Evolutionary conservation across 2,113 vertebrate genomes (phyloP), one percentile per base, ranked within the genome.

Genomic region (Rhinopithecus roxellana): DNA sequence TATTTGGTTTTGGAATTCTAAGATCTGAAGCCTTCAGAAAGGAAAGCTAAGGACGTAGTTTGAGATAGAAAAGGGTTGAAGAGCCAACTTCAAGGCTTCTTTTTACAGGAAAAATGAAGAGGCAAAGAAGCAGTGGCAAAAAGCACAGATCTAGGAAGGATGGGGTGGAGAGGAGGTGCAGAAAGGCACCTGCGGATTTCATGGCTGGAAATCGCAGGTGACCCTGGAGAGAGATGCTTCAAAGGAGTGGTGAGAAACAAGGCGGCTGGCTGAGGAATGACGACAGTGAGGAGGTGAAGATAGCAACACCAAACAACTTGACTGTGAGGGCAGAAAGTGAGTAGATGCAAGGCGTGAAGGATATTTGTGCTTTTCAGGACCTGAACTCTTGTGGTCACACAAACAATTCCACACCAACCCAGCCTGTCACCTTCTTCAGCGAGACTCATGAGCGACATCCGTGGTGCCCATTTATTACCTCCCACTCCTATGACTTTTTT

Each of bases 221-320:
- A 92, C 45, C 30, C 12, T 23, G 38, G 38, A 79, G 12, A 75
- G 5, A 48, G 52, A 35, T 5, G 64, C 30, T 59, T n/a, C 27
- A 17, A n/a, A 40, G 83, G 45, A 81, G 22, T 43, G 43, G 61
- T 48, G 16, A 81, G 67, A 89, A 92, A 3, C 17, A 14, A 72
- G 38, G 23, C 43, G 18, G 75, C 6, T 67, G 38, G 27, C 45
- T 48, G 38, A 35, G 35, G 13, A 43, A 30, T 25, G 23, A 77
- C 8, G 50, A 6, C 78, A 18, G 1, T 0, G 8, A 40, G 82
- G 59, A 70, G 0, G 0, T 6, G 35, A 64, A 35, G 32, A 57
- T 32, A 45, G 30, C 4, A 2, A 48, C 74, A 27, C 59, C 6
- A 1, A 12, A 38, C 48, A 13, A 18, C n/a, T 70, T 6, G 38